phyloP scores from a whole-genome alignment of 2,888 invertebrate genomes.

The Polydrusus tereticollis region DNA sequence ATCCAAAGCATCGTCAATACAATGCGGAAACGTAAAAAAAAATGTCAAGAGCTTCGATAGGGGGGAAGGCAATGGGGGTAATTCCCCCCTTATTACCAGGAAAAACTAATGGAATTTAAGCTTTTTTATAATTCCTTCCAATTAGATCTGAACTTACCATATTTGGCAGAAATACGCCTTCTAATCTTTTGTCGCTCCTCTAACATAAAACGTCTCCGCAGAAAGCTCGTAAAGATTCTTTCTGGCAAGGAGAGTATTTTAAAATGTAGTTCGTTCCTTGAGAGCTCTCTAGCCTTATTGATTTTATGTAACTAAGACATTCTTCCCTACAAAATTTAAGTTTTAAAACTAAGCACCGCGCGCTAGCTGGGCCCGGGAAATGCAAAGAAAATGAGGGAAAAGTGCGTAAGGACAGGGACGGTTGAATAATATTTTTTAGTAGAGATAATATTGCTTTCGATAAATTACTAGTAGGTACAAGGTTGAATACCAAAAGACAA shows the following conservation, averaged over 20 bases:
- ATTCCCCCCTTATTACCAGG: too few relatives aligned
- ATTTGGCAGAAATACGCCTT: neutral
- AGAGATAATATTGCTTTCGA: neutral
- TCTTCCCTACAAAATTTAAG: conserved; percentile 67
- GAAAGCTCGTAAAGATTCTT: conserved; percentile 59
- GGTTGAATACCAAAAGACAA: too few relatives aligned
- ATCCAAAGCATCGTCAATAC: too few relatives aligned
- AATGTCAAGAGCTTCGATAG: too few relatives aligned
- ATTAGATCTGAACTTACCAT: neutral
- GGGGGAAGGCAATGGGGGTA: too few relatives aligned
- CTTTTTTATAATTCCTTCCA: too few relatives aligned
- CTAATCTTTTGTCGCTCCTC: conserved; percentile 31
- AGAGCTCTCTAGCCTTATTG: conserved; percentile 66
- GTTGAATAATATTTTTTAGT: neutral
- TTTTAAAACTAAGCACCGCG: conserved; percentile 67
- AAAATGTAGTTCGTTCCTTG: conserved; percentile 64
- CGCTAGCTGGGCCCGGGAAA: conserved; percentile 59
- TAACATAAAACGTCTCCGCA: conserved; percentile 20
- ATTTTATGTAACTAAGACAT: conserved; percentile 68
- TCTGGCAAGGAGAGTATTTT: conserved; percentile 58
- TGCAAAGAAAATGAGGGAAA: conserved; percentile 62
- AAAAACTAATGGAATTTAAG: too few relatives aligned
- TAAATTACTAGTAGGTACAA: too few relatives aligned
- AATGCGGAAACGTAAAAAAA: too few relatives aligned
- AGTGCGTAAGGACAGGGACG: conserved; percentile 48